phyloP scores from a whole-genome alignment of 2,888 invertebrate genomes.

The Trissolcus japonicus region DNA sequence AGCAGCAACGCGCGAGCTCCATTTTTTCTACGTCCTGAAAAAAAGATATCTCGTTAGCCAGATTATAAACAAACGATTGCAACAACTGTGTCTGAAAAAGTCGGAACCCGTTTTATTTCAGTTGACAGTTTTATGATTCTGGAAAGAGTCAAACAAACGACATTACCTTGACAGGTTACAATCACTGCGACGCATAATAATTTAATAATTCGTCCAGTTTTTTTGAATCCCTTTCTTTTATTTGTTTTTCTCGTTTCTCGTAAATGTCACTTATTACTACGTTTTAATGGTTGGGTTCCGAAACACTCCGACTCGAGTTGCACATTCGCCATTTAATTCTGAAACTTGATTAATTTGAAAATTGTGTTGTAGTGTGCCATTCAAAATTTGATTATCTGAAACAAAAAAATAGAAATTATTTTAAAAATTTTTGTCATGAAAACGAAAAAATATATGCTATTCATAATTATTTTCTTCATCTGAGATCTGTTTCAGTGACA shows the following conservation, averaged over 20 bases:
- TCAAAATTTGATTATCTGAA: no score
- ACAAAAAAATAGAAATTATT: no score
- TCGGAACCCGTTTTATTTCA: neutral
- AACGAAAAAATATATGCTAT: no score
- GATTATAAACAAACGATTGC: neutral
- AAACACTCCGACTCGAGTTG: slow-evolving; percentile 11
- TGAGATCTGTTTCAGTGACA: no score
- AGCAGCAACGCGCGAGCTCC: slow-evolving; percentile 64
- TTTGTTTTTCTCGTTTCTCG: slow-evolving; percentile 1
- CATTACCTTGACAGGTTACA: slow-evolving; percentile 10
- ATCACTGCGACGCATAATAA: slow-evolving; percentile 16
- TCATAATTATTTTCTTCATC: no score
- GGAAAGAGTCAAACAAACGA: neutral
- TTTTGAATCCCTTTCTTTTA: slow-evolving; percentile 13
- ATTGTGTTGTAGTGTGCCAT: no score
- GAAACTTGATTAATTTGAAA: no score
- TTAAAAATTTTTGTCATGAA: no score
- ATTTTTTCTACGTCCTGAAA: slow-evolving; percentile 54
- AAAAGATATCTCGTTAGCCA: no score
- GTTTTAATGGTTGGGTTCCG: slow-evolving; percentile 14
- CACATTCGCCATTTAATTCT: no score
- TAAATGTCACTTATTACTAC: slow-evolving; percentile 15
- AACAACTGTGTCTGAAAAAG: no score
- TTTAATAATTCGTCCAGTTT: slow-evolving; percentile 9
- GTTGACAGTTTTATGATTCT: neutral